Evolutionary conservation across 2,113 vertebrate species (phyloP), one percentile per base, ranked within the genome.

Genomic region (Aegithalos caudatus): DNA sequence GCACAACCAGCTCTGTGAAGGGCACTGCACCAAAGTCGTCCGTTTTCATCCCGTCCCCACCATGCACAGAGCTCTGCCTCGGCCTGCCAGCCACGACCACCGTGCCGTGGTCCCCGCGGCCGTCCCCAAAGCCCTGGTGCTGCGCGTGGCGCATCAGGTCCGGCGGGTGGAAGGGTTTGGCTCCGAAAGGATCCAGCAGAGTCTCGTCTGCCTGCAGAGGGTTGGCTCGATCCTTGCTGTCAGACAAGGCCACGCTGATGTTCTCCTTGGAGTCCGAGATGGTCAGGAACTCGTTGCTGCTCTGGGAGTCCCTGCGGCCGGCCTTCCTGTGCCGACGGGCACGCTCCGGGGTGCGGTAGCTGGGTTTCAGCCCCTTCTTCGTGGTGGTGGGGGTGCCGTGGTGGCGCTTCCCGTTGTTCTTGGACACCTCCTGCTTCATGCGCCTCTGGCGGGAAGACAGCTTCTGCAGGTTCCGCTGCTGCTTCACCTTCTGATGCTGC

Each of bases 261-360:
- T 99, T 99, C 97, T 99, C 99, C 86, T 99, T 99, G 7, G 99
- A 99, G 97, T 99, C 99, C 0, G 99, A 99, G 90, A 99, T 98
- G 31, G 98, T 99, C 25, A 99, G 97, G 94, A 99, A 99, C 96
- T 99, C 99, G 7, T 99, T 99, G 98, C 99, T 99, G 95, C 99
- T 99, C 91, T 99, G 99, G 0, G 99, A 99, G 97, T 99, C 99
- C 80, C 99, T 98, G 56, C 99, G 98, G 11, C 99, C 99, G 0
- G 98, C 98, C 65, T 98, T 99, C 73, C 98, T 99, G 97, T 99
- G 99, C 57, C 99, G 94, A 33, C 99, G 98, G 31, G 98, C 98
- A 11, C 98, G 96, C 96, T 99, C 99, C 0, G 99, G 99, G 1
- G 99, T 99, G 88, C 99, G 99, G 94, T 98, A 99, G 42, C 84